Evolutionary conservation across 2,888 invertebrate genomes (phyloP), one percentile per base, ranked within the genome.

Genomic region (Anarsia innoxiella): DNA sequence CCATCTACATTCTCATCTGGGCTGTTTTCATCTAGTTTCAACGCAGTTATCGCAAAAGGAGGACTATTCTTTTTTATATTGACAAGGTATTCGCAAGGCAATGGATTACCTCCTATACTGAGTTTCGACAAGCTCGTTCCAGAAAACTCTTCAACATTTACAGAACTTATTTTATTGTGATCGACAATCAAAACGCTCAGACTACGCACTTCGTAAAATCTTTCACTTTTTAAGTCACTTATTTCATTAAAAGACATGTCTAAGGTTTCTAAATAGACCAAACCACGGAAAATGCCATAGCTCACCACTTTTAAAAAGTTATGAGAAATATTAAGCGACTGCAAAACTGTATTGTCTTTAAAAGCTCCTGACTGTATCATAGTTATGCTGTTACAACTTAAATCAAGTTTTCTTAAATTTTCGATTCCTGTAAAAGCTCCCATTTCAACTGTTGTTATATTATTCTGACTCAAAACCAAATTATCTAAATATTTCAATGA

Each of bases 91-190:
- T 61, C 57, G 41, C 78, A 78, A 1, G 75, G 51, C 31, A 79
- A 43, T n/a, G 69, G 75, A 53, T 79, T 79, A 14, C 59, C 65
- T 2, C 78, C 77, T 32, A 79, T 73, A 44, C 78, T 79, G 5
- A 79, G 52, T 23, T 40, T 54, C 6, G 38, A 36, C 28, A 77
- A 48, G 42, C 45, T 50, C 0, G 61, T 63, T 0, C 62, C 55
- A 4, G 34, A 12, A 45, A 77, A 71, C n/a, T 70, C 64, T 19
- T 61, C 55, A n/a, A 51, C 39, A 2, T 52, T 48, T 10, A 78
- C 40, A 23, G 51, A 49, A 16, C 41, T 41, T 32, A 78, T 74
- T 42, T 52, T 57, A 44, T 79, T 79, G 42, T 68, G 46, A 48
- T 79, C 78, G 1, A 61, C 66, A 42, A 74, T 62, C 12, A 79